A percentile compares a stretch with the other conserved stretches of the same genome.
Conservation (phyloP, 2,797 vertebrate genomes). For the Octomys mimax region DNA sequence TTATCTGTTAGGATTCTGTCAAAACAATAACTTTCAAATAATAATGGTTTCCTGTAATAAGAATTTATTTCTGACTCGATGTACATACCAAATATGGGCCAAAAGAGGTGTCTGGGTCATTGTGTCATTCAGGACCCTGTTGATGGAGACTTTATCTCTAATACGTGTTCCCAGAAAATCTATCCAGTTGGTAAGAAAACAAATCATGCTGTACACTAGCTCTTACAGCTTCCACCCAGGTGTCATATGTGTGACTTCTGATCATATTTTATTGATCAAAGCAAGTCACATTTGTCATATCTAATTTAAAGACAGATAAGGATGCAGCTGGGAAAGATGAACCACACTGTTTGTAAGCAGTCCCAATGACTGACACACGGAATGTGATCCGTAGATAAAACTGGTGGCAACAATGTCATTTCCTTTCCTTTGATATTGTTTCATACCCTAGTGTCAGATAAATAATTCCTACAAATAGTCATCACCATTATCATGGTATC, state of each 20-base stretch:
- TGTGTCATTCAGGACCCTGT: background rate
- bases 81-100: background rate
- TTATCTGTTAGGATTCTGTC: background rate
- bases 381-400: background rate
- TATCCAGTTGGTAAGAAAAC: background rate
- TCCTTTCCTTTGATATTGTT: conserved; percentile 29
- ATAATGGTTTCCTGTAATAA: background rate
- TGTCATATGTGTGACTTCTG: background rate
- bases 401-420: background rate
- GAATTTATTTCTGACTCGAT: background rate
- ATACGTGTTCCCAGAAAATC: background rate
- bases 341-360: background rate
- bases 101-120: background rate
- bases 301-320: background rate
- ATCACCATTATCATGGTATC: background rate
- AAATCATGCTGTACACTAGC: background rate
- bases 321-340: background rate
- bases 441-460: background rate
- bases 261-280: background rate
- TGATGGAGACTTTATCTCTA: background rate
- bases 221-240: background rate
- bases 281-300: background rate
- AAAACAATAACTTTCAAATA: background rate
- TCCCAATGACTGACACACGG: background rate
- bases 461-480: background rate